A percentile compares a stretch with the other conserved stretches of the same genome.
Conservation (phyloP, 2,797 vertebrate species). For the Smutsia temminckii region DNA sequence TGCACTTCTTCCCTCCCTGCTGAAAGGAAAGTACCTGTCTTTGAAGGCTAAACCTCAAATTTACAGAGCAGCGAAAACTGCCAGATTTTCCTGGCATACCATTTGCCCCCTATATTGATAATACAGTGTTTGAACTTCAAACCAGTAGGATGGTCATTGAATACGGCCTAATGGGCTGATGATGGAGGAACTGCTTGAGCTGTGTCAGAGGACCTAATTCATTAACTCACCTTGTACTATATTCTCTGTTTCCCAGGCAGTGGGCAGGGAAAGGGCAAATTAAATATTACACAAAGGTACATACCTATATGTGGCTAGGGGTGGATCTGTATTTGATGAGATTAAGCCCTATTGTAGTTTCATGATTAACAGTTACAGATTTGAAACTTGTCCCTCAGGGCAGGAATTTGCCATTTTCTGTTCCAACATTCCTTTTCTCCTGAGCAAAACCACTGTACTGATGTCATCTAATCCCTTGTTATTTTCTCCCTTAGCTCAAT, state of each 20-base stretch:
- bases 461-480: conserved; percentile 63
- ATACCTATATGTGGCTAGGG: background rate
- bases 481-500: background rate
- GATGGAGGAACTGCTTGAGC: background rate
- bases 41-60: background rate
- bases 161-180: background rate
- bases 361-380: conserved; percentile 27
- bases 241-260: background rate
- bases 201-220: background rate
- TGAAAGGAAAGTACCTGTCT: background rate
- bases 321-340: conserved; percentile 33
- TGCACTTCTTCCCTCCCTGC: background rate
- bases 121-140: background rate
- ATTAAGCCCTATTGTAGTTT: conserved; percentile 36
- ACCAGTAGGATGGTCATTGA: background rate
- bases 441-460: conserved; percentile 47
- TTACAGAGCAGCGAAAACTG: background rate
- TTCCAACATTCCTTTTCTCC: conserved; percentile 59
- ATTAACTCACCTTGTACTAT: background rate
- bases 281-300: background rate
- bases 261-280: background rate
- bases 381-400: conserved; percentile 30
- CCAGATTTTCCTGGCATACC: background rate
- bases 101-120: background rate
- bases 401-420: conserved; percentile 48